phyloP scores from a whole-genome alignment of 2,113 vertebrate species.

The Dasyurus viverrinus region DNA sequence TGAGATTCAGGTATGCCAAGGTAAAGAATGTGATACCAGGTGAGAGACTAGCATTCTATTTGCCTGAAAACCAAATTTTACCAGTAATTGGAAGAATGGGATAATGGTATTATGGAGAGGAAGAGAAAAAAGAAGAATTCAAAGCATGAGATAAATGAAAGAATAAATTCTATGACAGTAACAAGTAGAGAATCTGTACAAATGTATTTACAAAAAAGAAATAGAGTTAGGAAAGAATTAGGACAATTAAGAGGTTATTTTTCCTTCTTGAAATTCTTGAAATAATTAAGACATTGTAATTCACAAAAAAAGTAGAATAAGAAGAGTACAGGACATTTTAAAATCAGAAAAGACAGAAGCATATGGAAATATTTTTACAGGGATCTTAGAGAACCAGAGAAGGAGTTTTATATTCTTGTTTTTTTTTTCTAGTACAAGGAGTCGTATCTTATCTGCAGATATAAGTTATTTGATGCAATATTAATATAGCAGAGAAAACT shows the following conservation, averaged over 20 bases:
- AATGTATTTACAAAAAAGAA: not conserved
- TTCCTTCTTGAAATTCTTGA: not conserved
- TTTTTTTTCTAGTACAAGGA: slow-evolving; percentile 57
- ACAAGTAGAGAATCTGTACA: not conserved
- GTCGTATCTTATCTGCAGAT: slow-evolving; percentile 64
- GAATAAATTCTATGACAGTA: not conserved
- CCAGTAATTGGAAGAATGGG: not conserved
- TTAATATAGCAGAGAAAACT: not conserved
- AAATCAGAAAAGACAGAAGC: slow-evolving; percentile 35
- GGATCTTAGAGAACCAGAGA: slow-evolving; percentile 60
- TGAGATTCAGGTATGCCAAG: not conserved
- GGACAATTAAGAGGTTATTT: not conserved
- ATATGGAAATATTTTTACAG: slow-evolving; percentile 56
- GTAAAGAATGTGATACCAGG: not conserved
- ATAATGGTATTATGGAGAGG: not conserved
- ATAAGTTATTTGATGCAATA: not conserved
- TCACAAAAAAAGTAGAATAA: slow-evolving; percentile 33
- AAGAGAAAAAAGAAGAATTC: not conserved
- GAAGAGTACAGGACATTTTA: not conserved
- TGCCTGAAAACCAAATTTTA: not conserved
- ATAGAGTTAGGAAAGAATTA: not conserved
- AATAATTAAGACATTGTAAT: not conserved
- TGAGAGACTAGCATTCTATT: not conserved
- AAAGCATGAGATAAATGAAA: not conserved
- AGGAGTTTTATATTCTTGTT: slow-evolving; percentile 56